A percentile compares a stretch with the other conserved stretches of the same genome.
phyloP scores from a whole-genome alignment of 2,797 vertebrate species.

The Pipistrellus pygmaeus region DNA sequence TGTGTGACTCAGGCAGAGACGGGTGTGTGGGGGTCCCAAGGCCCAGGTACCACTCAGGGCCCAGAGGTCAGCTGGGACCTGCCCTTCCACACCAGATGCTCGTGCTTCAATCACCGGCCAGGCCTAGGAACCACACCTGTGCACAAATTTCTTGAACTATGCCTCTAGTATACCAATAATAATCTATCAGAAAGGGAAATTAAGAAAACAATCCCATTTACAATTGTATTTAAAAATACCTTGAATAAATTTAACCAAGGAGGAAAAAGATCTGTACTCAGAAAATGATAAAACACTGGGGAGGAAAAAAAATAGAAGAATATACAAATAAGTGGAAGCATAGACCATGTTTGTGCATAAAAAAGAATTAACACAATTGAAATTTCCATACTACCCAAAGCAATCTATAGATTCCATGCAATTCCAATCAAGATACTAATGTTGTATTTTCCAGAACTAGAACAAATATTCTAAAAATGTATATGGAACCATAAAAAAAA shows the following conservation, averaged over 20 bases:
- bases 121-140: too few relatives aligned
- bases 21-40: rapidly evolving
- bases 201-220: neutral
- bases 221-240: neutral
- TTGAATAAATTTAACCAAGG: neutral
- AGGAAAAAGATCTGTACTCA: neutral
- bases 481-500: neutral
- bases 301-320: neutral
- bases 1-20: too few relatives aligned
- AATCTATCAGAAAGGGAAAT: neutral
- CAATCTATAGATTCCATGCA: neutral
- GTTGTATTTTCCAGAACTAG: neutral
- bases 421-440: neutral
- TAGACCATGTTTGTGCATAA: neutral
- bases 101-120: too few relatives aligned
- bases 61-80: too few relatives aligned
- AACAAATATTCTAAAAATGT: neutral
- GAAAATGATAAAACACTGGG: neutral
- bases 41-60: too few relatives aligned
- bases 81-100: too few relatives aligned
- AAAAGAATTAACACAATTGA: neutral
- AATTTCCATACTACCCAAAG: neutral
- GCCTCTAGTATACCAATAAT: neutral
- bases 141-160: too few relatives aligned
- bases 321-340: neutral